phyloP scores from a whole-genome alignment of 2,888 invertebrate genomes.

The Dryobota labecula region DNA sequence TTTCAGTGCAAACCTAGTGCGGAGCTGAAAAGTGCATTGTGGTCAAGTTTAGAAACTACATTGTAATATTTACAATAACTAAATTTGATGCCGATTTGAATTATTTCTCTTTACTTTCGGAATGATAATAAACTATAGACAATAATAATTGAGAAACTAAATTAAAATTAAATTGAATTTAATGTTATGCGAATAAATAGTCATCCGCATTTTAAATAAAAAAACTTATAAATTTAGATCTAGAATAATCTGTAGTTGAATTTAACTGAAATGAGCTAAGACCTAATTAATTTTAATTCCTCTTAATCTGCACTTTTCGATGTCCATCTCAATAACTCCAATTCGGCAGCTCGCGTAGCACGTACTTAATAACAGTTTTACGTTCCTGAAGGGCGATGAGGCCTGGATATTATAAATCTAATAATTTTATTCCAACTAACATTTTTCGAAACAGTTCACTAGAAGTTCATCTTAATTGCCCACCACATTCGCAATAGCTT shows the following conservation, averaged over 20 bases:
- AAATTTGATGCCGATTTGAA: not conserved
- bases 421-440: slow-evolving; percentile 5
- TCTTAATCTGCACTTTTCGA: slow-evolving; percentile 20
- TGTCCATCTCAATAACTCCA: slow-evolving; percentile 11
- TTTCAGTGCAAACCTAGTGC: slow-evolving; percentile 19
- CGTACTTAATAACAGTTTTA: not conserved
- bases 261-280: not conserved
- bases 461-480: not conserved
- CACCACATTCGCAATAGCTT: slow-evolving; percentile 18
- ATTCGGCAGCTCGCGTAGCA: slow-evolving; percentile 1
- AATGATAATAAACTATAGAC: not conserved
- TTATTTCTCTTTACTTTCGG: not conserved
- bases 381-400: not conserved
- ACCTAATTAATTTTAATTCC: not conserved
- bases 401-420: slow-evolving; percentile 16
- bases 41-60: not conserved
- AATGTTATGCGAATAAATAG: not conserved
- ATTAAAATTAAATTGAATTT: not conserved
- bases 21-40: slow-evolving; percentile 5
- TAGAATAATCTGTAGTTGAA: not conserved
- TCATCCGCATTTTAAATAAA: not conserved
- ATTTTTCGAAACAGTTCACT: slow-evolving; percentile 8
- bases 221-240: not conserved
- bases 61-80: slow-evolving; percentile 10
- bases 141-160: not conserved